phyloP scores from a whole-genome alignment of 2,888 invertebrate species.

The Tetramorium bicarinatum region DNA sequence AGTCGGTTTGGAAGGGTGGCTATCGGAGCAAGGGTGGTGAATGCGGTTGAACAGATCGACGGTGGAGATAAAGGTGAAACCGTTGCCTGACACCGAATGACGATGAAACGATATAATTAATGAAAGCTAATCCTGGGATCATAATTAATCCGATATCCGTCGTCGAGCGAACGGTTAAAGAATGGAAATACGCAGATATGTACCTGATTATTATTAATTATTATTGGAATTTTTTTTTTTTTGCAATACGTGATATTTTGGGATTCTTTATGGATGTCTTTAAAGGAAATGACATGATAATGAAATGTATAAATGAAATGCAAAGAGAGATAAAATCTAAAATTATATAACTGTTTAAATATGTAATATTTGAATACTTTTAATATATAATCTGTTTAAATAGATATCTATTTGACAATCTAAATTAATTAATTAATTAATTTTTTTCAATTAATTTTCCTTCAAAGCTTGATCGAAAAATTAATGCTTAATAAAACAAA shows the following conservation, averaged over 20 bases:
- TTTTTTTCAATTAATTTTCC: neutral
- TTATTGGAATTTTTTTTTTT: neutral
- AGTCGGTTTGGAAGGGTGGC: conserved; percentile 45
- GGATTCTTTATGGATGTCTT: neutral
- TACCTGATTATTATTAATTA: neutral
- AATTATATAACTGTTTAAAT: conserved; percentile 8
- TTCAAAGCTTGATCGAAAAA: neutral
- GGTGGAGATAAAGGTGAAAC: conserved; percentile 54
- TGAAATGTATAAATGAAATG: neutral
- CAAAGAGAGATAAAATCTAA: neutral
- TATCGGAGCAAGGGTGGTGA: conserved; percentile 23
- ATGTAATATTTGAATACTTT: neutral
- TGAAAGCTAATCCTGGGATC: conserved; percentile 46
- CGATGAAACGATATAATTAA: conserved; percentile 51
- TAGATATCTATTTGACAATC: neutral
- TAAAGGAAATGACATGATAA: neutral
- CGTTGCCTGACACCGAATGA: conserved; percentile 40
- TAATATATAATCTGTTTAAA: neutral
- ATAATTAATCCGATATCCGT: conserved; percentile 39
- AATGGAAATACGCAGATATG: neutral
- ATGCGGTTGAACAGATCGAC: conserved; percentile 47
- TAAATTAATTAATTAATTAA: neutral
- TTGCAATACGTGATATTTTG: conserved; percentile 5
- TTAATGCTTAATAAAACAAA: neutral
- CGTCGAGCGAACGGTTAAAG: neutral